phyloP scores from a whole-genome alignment of 2,888 invertebrate species.

The Lasioglossum leucozonium region DNA sequence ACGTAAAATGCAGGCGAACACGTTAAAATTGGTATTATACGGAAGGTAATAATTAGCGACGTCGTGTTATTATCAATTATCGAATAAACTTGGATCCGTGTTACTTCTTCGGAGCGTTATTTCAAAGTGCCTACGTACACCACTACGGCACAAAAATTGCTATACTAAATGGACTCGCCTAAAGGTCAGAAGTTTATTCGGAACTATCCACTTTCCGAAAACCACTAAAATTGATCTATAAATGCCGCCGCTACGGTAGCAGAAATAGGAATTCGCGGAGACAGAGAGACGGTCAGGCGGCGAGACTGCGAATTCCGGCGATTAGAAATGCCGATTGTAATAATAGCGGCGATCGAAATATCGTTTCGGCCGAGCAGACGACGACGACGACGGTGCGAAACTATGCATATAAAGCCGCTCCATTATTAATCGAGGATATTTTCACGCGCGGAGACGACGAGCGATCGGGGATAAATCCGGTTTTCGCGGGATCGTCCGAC shows the following conservation, averaged over 20 bases:
- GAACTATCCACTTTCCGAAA: not conserved
- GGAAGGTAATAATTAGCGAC: not conserved
- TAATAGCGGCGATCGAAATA: constrained; percentile 6
- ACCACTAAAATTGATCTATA: not conserved
- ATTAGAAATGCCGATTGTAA: not conserved
- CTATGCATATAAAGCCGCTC: not conserved
- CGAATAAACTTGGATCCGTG: not conserved
- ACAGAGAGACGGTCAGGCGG: not conserved
- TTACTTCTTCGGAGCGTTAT: not conserved
- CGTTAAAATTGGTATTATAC: not conserved
- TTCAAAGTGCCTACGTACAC: no score
- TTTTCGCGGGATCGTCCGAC: constrained; percentile 23
- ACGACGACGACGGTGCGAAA: not conserved
- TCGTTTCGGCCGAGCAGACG: not conserved
- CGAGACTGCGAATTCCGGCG: not conserved
- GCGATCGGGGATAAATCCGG: not conserved
- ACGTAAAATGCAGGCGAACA: not conserved
- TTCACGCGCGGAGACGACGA: not conserved
- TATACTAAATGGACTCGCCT: not conserved
- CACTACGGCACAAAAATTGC: not conserved
- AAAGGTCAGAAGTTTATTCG: no score
- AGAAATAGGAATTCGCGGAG: not conserved
- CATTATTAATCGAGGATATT: constrained; percentile 4
- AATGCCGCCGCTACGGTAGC: not conserved
- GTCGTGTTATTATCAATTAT: not conserved